Conservation (phyloP, 2,797 vertebrate species). For the Gephyroberyx darwinii region DNA sequence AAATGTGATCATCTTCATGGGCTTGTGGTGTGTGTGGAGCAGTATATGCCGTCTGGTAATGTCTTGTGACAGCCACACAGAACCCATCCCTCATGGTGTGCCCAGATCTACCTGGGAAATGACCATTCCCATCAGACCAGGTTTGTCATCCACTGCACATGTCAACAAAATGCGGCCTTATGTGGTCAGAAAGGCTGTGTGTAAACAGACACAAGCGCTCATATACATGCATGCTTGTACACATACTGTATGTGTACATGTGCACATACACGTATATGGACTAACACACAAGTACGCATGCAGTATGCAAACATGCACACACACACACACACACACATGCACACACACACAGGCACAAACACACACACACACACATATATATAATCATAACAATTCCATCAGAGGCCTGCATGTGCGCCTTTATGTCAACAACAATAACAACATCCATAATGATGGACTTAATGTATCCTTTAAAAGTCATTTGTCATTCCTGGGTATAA, state of each 20-base stretch:
- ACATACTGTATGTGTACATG: neutral
- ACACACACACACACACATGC: neutral
- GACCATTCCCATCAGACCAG: conserved; percentile 70
- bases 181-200: conserved; percentile 49
- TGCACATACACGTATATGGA: neutral
- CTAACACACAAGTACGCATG: neutral
- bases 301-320: neutral
- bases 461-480: conserved; percentile 3
- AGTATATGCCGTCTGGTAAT: conserved; percentile 70
- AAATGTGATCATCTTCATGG: conserved; percentile 83
- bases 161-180: conserved; percentile 62
- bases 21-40: conserved; percentile 66
- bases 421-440: conserved; percentile 14
- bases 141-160: conserved; percentile 65
- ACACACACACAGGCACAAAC: conserved; percentile 11
- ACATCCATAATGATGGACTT: neutral
- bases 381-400: neutral
- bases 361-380: neutral
- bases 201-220: conserved; percentile 55
- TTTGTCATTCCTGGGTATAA: neutral
- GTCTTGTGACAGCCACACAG: conserved; percentile 73
- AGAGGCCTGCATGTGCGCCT: neutral
- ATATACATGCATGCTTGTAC: conserved; percentile 23
- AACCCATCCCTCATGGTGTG: conserved; percentile 70
- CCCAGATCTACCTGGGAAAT: conserved; percentile 79